Evolutionary conservation across 2,888 invertebrate genomes (phyloP).

Genomic region (Spisula subtruncata): DNA sequence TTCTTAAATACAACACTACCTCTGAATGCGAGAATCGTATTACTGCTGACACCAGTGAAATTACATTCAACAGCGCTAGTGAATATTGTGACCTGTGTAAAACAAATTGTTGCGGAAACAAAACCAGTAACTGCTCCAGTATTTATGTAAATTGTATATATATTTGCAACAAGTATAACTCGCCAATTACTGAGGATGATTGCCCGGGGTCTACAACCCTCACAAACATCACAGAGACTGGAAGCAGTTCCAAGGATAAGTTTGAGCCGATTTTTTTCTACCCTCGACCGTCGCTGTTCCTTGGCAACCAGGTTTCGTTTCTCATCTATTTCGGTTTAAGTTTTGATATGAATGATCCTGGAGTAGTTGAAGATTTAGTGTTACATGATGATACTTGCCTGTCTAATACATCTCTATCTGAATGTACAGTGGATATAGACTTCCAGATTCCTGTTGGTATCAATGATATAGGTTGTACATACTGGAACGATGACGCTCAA

Average conservation of each 20-base stretch:
- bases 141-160: constrained; percentile 24
- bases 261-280: background rate
- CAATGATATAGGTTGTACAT: constrained; percentile 3
- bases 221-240: too few species aligned
- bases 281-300: background rate
- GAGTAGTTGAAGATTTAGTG: background rate
- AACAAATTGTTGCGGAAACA: background rate
- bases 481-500: constrained; percentile 20
- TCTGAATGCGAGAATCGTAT: background rate
- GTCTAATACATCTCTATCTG: background rate
- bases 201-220: too few species aligned
- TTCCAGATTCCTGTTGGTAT: constrained; percentile 17
- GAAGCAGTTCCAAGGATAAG: background rate
- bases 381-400: constrained; percentile 3
- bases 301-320: background rate
- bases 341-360: constrained; percentile 11
- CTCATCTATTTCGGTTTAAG: constrained; percentile 31
- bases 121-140: background rate
- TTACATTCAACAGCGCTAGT: background rate
- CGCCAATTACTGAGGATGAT: background rate
- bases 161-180: background rate
- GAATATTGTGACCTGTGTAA: constrained; percentile 3
- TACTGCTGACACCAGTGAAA: background rate
- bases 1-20: background rate
- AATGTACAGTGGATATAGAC: constrained; percentile 27